phyloP scores from a whole-genome alignment of 23 tunicate species.

The Styela clava region DNA sequence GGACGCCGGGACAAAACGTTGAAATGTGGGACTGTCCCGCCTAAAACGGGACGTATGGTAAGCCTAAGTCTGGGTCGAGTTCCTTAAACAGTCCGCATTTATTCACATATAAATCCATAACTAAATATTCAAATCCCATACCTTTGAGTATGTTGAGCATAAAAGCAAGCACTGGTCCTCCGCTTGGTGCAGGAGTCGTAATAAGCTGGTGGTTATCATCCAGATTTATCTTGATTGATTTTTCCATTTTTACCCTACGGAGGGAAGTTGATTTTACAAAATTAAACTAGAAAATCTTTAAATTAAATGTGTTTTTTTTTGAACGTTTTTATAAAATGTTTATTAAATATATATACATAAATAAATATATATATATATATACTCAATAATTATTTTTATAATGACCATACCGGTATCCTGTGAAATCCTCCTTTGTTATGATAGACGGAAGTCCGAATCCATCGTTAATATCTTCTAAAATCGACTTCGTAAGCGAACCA shows the following conservation, averaged over 20 bases:
- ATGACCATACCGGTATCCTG: slow-evolving; percentile 35
- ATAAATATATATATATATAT: too few relatives aligned
- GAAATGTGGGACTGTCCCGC: too few relatives aligned
- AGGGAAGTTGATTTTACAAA: slow-evolving; percentile 25
- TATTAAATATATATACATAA: too few relatives aligned
- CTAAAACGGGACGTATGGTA: too few relatives aligned
- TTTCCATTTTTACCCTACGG: too few relatives aligned
- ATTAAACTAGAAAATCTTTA: slow-evolving; percentile 40
- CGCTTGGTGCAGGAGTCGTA: slow-evolving; percentile 68
- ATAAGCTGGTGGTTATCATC: slow-evolving; percentile 51
- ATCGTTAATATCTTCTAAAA: slow-evolving; percentile 62
- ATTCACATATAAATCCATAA: too few relatives aligned
- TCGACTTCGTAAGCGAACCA: slow-evolving; percentile 58
- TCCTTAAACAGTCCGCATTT: too few relatives aligned
- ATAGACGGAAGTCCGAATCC: slow-evolving; percentile 46
- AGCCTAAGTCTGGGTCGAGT: too few relatives aligned
- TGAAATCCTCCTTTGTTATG: slow-evolving; percentile 57
- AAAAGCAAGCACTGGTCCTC: slow-evolving; percentile 71
- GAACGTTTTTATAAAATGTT: too few relatives aligned
- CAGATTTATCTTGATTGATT: neutral
- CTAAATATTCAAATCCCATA: slow-evolving; percentile 8
- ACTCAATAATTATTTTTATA: too few relatives aligned
- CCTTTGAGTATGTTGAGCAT: slow-evolving; percentile 82
- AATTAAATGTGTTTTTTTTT: slow-evolving; percentile 10
- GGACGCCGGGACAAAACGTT: too few relatives aligned